Evolutionary conservation across 2,113 vertebrate genomes (phyloP).

Genomic region (Sinocyclocheilus rhinocerous): DNA sequence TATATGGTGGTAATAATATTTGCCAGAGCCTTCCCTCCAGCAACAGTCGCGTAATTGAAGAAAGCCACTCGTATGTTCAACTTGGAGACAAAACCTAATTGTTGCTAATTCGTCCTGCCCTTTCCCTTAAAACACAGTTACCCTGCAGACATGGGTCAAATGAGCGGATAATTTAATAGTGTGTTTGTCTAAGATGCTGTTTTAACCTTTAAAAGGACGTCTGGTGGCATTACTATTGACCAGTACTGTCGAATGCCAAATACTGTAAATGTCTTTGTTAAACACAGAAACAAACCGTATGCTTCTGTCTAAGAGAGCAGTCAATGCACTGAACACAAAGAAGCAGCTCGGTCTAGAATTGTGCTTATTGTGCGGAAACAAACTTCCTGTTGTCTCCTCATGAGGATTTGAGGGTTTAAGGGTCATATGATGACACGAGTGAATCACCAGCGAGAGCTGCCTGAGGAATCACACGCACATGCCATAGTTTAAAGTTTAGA

Average conservation of each 20-base stretch:
- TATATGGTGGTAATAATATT: constrained; percentile 45
- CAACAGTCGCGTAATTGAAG: constrained; percentile 53
- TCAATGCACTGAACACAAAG: not conserved
- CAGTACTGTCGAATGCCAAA: constrained; percentile 59
- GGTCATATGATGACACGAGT: constrained; percentile 68
- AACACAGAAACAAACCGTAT: not conserved
- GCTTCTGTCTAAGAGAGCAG: not conserved
- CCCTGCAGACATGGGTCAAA: constrained; percentile 67
- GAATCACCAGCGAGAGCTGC: constrained; percentile 68
- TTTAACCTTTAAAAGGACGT: constrained; percentile 68
- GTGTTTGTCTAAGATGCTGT: constrained; percentile 45
- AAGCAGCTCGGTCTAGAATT: not conserved
- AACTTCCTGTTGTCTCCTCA: constrained; percentile 42
- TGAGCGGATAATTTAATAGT: constrained; percentile 72
- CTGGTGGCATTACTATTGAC: constrained; percentile 52
- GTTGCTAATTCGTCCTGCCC: constrained; percentile 61
- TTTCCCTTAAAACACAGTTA: constrained; percentile 65
- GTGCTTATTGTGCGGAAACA: constrained; percentile 23
- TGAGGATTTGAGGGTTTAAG: constrained; percentile 52
- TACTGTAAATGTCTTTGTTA: constrained; percentile 20
- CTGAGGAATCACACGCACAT: constrained; percentile 32
- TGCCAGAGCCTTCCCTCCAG: constrained; percentile 36
- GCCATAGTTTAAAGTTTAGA: not conserved
- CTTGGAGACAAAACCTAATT: constrained; percentile 55
- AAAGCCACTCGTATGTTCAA: constrained; percentile 44